Conservation (phyloP, 2,888 invertebrate species). For the Trichacis sp. region DNA sequence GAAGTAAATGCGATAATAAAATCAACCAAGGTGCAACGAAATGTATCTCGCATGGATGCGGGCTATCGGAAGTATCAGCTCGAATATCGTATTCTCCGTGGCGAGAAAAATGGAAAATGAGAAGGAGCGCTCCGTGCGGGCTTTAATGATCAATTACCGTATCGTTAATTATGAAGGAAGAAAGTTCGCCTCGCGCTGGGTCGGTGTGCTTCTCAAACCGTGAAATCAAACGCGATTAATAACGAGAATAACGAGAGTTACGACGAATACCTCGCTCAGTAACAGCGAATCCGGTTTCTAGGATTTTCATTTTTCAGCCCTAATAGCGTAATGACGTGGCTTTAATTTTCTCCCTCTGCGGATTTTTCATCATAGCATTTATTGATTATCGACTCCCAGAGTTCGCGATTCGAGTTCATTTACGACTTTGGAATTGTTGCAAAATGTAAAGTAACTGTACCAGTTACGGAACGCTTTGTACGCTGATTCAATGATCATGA, state of each 20-base stretch:
- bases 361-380: slow-evolving; percentile 16
- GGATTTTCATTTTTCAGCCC: neutral
- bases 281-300: slow-evolving; percentile 1
- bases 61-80: slow-evolving; percentile 65
- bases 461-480: no score
- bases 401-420: no score
- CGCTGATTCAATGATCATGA: no score
- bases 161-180: slow-evolving; percentile 40
- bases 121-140: slow-evolving; percentile 33
- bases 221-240: slow-evolving; percentile 33
- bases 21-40: slow-evolving; percentile 10
- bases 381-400: no score
- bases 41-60: slow-evolving; percentile 53
- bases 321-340: slow-evolving; percentile 8
- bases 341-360: no score
- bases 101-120: slow-evolving; percentile 23
- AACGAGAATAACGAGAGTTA: slow-evolving; percentile 29
- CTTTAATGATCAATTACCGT: slow-evolving; percentile 44
- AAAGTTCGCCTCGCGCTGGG: slow-evolving; percentile 24
- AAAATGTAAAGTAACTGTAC: no score
- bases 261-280: slow-evolving; percentile 24
- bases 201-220: slow-evolving; percentile 28
- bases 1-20: no score
- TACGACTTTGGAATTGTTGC: no score
- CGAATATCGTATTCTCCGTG: slow-evolving; percentile 39